These are phyloP conservation scores for Cephus cinctus DNA, from an alignment of 1,140 invertebrate genomes.

Conservation along the genomic window DNA sequence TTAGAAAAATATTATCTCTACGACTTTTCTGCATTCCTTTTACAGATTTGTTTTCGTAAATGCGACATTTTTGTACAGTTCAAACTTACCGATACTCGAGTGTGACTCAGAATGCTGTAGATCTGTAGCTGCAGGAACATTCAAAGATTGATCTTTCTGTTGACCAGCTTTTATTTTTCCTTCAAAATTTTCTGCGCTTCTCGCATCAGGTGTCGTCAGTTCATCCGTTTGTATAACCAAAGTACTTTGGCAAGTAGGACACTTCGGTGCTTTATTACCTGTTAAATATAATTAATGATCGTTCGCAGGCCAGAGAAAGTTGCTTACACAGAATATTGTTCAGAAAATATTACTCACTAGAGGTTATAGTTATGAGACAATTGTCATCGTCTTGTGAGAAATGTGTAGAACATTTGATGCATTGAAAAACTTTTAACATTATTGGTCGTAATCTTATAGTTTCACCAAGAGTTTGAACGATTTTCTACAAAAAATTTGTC, in stretches of 20 bases:
- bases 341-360: neutral
- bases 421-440: conserved; percentile 58
- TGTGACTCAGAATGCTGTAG: conserved; percentile 45
- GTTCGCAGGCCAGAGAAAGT: neutral
- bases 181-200: conserved; percentile 20
- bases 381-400: conserved; percentile 58
- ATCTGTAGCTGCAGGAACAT: conserved; percentile 14
- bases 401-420: conserved; percentile 63
- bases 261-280: conserved; percentile 48
- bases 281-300: conserved; percentile 2
- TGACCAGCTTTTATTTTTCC: conserved; percentile 9
- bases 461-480: conserved; percentile 53
- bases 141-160: conserved; percentile 12
- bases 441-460: conserved; percentile 56
- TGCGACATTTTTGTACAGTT: neutral
- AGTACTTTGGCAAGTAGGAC: conserved; percentile 62
- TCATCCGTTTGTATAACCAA: conserved; percentile 58
- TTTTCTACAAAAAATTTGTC: conserved; percentile 47
- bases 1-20: too few species aligned
- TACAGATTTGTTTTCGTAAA: too few species aligned
- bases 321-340: conserved; percentile 4
- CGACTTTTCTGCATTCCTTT: too few species aligned
- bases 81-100: conserved; percentile 48
- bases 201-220: conserved; percentile 23
- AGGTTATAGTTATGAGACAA: conserved; percentile 22